Evolutionary conservation across 2,888 invertebrate genomes (phyloP).

Genomic region (Cinara cedri): DNA sequence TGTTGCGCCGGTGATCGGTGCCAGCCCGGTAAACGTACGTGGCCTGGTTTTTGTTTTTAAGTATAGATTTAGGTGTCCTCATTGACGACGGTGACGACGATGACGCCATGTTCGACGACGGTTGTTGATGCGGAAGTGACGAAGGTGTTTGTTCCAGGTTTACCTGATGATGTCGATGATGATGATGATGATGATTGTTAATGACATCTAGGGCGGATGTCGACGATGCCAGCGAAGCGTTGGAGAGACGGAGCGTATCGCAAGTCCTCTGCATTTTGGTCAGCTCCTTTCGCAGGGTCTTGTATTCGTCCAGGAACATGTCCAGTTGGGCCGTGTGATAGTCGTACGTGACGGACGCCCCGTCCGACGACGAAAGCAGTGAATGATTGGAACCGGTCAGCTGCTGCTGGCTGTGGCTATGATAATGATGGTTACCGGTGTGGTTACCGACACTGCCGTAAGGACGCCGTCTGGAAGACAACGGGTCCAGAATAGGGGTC

Average conservation of each 20-base stretch:
- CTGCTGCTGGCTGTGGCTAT: conserved; percentile 1
- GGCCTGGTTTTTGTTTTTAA: conserved; percentile 64
- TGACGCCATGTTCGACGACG: conserved; percentile 5
- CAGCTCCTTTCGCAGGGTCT: conserved; percentile 76
- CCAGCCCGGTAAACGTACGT: conserved; percentile 38
- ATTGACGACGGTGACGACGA: conserved; percentile 63
- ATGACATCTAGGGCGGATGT: conserved; percentile 59
- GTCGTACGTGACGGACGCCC: conserved; percentile 70
- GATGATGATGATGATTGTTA: neutral
- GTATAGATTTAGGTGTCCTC: conserved; percentile 66
- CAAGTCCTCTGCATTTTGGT: conserved; percentile 82
- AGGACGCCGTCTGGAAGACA: conserved; percentile 58
- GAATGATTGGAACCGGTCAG: conserved; percentile 60
- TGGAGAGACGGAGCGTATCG: conserved; percentile 67
- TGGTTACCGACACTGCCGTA: neutral
- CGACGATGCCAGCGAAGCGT: conserved; percentile 64
- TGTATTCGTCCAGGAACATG: conserved; percentile 79
- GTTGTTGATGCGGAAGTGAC: conserved; percentile 61
- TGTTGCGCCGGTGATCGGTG: conserved; percentile 21
- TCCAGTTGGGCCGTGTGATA: conserved; percentile 81
- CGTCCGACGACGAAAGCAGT: conserved; percentile 35
- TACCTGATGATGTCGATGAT: too few relatives aligned
- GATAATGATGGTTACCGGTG: neutral
- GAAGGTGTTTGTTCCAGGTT: conserved; percentile 61
- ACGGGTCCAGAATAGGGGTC: conserved; percentile 68